Conservation (phyloP, 2,797 vertebrate genomes). For the Muscicapa striata region DNA sequence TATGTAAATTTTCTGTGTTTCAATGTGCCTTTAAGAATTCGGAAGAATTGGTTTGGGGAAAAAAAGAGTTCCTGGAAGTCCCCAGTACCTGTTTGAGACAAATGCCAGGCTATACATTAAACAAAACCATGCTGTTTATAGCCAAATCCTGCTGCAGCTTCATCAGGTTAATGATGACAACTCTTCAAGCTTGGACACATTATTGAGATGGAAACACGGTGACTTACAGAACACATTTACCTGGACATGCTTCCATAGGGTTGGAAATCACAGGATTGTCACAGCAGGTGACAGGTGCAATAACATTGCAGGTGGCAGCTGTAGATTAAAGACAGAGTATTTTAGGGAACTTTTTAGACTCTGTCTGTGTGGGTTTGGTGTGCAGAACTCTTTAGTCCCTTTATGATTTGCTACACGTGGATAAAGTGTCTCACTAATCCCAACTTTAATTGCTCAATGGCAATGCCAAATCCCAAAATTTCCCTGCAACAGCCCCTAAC, state of each 20-base stretch:
- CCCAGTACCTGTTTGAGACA: background rate
- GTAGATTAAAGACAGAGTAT: background rate
- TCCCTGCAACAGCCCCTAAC: background rate
- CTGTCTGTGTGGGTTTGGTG: background rate
- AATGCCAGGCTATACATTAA: background rate
- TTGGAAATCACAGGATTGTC: background rate
- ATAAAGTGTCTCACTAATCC: background rate
- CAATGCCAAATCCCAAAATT: background rate
- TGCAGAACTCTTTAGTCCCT: background rate
- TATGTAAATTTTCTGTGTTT: background rate
- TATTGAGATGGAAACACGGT: rapidly evolving
- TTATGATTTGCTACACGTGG: background rate
- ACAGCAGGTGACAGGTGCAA: background rate
- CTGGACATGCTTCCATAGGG: background rate
- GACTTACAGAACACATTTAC: background rate
- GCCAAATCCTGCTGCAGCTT: background rate
- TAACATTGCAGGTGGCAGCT: background rate
- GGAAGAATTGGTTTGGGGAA: background rate
- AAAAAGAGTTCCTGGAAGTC: background rate
- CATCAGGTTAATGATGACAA: background rate
- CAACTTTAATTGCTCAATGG: background rate
- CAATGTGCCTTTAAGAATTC: background rate
- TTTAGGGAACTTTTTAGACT: background rate
- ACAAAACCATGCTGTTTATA: background rate
- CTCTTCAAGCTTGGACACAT: background rate